These are phyloP conservation scores for Phoxinus dragarum DNA, from an alignment of 2,797 vertebrate genomes.

Conservation along the genomic window DNA sequence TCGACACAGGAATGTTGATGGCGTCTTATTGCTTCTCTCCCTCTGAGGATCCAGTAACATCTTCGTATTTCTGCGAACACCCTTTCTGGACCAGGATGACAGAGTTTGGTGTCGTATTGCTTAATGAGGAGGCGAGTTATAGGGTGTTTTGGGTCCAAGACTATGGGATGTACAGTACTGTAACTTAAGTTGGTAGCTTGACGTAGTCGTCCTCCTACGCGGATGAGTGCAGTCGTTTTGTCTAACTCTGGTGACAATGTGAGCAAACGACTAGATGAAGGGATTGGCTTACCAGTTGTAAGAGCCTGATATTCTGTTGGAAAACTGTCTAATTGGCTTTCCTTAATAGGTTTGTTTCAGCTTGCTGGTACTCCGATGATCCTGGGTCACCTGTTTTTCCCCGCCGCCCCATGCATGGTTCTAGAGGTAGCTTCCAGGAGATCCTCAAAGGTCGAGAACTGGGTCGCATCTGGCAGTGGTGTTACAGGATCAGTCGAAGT, in stretches of 20 bases:
- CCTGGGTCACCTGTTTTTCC: background rate
- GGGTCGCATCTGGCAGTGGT: background rate
- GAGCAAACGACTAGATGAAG: constrained; percentile 12
- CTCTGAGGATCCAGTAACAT: constrained; percentile 34
- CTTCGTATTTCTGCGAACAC: constrained; percentile 12
- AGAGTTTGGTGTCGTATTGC: constrained; percentile 2
- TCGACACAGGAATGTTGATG: background rate
- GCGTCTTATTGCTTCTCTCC: constrained; percentile 23
- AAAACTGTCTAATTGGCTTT: background rate
- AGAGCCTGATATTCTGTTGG: background rate
- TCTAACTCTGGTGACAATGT: constrained; percentile 26
- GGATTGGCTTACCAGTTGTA: background rate
- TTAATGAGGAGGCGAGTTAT: constrained; percentile 28
- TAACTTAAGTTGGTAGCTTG: background rate
- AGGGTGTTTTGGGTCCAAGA: constrained; percentile 37
- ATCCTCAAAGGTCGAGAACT: background rate
- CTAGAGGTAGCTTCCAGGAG: background rate
- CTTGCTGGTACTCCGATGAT: background rate
- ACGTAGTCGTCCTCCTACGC: constrained; percentile 3
- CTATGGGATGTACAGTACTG: background rate
- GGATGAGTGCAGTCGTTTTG: background rate
- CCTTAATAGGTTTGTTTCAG: background rate
- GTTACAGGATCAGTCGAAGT: background rate
- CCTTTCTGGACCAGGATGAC: constrained; percentile 30
- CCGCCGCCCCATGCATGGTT: background rate